Evolutionary conservation across 2,797 vertebrate species (phyloP), one percentile per base, ranked within the genome.

Genomic region (Sphaeramia orbicularis): DNA sequence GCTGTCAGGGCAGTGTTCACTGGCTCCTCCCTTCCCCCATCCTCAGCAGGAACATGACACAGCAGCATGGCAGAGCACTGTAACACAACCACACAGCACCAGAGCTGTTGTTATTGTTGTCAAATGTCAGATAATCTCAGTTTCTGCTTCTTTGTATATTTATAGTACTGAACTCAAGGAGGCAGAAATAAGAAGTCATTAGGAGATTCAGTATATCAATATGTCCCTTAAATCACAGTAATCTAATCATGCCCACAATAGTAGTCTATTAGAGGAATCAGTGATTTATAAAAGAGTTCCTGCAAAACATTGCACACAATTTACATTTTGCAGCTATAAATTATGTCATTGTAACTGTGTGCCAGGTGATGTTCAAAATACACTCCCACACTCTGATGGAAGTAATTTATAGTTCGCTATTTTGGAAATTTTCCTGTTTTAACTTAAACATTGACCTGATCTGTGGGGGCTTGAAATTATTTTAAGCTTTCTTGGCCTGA

Each of bases 1-100:
- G 68, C 63, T 69, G 70, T 45, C 38, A 62, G 75, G 71, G 50
- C 57, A 70, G 62, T 4, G 49, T 60, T 59, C 59, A 40, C 51
- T 76, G 71, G 66, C 79, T 78, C 85, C 87, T 79, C 86, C 91
- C 85, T 82, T 70, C 79, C 81, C 30, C 84, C 71, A 70, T 68
- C 78, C 58, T 84, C 43, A 66, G 59, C 73, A 76, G 75, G 76
- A 86, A 70, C 90, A 91, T 92, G 92, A 92, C 92, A 92, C 91
- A 92, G 92, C 90, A 91, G 74, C 90, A 86, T 81, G 78, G 80
- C 64, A 69, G 65, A 60, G 65, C 71, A 44, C 69, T 71, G 70
- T 72, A 77, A 67, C 65, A 71, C 54, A 71, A 16, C 44, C 49
- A 10, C 44, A 62, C 21, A 64, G 2, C 65, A 60, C 57, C 59